Conservation (phyloP, 2,888 invertebrate species). For the Hermaeophaga mercurialis region DNA sequence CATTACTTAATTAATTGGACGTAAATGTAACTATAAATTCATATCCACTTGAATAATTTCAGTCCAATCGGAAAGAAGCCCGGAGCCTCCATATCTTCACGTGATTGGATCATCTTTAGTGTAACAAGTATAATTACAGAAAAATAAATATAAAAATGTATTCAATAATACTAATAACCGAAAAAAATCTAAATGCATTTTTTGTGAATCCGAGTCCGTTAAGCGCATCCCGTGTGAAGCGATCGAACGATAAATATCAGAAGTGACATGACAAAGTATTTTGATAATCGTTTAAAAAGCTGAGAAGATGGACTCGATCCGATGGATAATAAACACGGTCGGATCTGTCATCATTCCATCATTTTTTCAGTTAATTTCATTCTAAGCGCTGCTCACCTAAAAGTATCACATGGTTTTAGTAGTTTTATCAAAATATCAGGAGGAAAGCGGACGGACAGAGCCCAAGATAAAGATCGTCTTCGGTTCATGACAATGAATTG, state of each 20-base stretch:
- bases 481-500: conserved; percentile 14
- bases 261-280: conserved; percentile 51
- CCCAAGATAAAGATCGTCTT: conserved; percentile 15
- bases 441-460: not conserved
- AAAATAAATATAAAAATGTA: no score
- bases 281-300: conserved; percentile 50
- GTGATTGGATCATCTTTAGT: no score
- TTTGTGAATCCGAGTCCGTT: not conserved
- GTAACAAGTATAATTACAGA: no score
- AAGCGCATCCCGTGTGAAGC: conserved; percentile 17
- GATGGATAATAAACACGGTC: conserved; percentile 39
- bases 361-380: conserved; percentile 52
- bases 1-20: no score
- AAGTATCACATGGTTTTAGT: conserved; percentile 24
- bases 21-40: no score
- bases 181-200: no score
- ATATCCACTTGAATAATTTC: no score
- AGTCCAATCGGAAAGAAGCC: no score
- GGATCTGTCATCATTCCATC: conserved; percentile 46
- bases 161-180: no score
- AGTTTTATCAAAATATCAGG: conserved; percentile 25
- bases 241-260: conserved; percentile 42
- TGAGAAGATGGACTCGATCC: conserved; percentile 39
- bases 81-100: no score
- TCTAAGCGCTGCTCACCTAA: conserved; percentile 21